Evolutionary conservation across 2,888 invertebrate species (phyloP), one percentile per base, ranked within the genome.

Genomic region (Heliconius cydno): DNA sequence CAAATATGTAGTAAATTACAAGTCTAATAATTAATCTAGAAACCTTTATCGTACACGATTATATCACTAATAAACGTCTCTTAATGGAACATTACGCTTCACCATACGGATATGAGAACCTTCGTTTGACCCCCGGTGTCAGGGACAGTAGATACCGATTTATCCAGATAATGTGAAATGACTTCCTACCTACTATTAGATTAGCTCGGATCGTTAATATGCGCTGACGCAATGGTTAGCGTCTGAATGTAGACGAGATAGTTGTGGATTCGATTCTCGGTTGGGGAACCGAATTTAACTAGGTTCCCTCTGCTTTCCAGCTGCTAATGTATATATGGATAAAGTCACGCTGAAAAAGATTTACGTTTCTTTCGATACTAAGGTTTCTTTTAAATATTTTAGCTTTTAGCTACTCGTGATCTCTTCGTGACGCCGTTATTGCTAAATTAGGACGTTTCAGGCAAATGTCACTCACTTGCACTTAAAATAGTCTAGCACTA

Each of bases 111-210:
- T 78, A 57, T 68, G 28, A 75, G 78, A 79, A 74, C 73, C 65
- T 77, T 67, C 66, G 70, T 75, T 70, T 79, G 78, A 79, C 74
- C 78, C 57, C 67, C 15, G 57, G 74, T 19, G 78, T 79, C 78
- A 79, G 68, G 78, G 78, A 79, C 67, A 60, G 57, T 75, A 74
- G 78, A 79, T 79, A 68, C 67, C 67, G 73, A 68, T 79, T 79
- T 74, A 79, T 79, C 66, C 68, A 74, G 78, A 65, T 78, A 75
- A 79, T 75, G 63, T 63, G 75, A 75, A 41, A 79, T 70, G 41
- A 78, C 60, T 79, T 79, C 79, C 75, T 75, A 79, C 67, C 63
- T 60, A 60, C 28, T 28, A 67, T n/a, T 25, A 63, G 72, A 38
- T 63, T 66, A 52, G 25, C 22, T 63, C 15, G 15, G 13, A 28